Evolutionary conservation across 2,888 invertebrate species (phyloP).

Genomic region (Coenonympha arcania): DNA sequence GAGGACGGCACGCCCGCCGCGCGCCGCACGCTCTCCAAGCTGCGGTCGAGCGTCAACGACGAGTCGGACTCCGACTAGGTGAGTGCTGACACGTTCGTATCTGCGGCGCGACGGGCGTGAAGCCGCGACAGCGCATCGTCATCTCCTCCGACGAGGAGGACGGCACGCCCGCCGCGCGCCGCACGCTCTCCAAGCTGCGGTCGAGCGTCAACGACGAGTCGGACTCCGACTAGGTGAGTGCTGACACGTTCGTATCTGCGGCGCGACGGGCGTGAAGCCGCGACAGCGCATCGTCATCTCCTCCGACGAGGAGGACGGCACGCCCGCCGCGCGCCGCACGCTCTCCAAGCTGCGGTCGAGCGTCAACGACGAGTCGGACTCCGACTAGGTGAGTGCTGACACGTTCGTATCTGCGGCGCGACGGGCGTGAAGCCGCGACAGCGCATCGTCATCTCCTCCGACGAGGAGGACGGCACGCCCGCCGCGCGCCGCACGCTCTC

Average conservation of each 20-base stretch:
- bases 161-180: constrained; percentile 65
- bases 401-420: too few relatives aligned
- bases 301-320: constrained; percentile 71
- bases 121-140: constrained; percentile 70
- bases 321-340: constrained; percentile 63
- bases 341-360: constrained; percentile 65
- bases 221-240: constrained; percentile 37
- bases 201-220: constrained; percentile 61
- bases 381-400: constrained; percentile 23
- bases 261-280: constrained; percentile 66
- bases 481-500: constrained; percentile 63
- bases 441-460: constrained; percentile 70
- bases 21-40: constrained; percentile 63
- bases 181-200: constrained; percentile 65
- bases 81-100: too few relatives aligned
- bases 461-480: constrained; percentile 72
- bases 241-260: too few relatives aligned
- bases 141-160: constrained; percentile 73
- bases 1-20: constrained; percentile 70
- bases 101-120: too few relatives aligned
- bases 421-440: constrained; percentile 69
- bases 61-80: constrained; percentile 45
- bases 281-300: constrained; percentile 71
- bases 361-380: constrained; percentile 61
- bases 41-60: constrained; percentile 62